These are phyloP conservation scores for Exocentrus adspersus DNA, from an alignment of 2,888 invertebrate genomes.

Conservation along the genomic window DNA sequence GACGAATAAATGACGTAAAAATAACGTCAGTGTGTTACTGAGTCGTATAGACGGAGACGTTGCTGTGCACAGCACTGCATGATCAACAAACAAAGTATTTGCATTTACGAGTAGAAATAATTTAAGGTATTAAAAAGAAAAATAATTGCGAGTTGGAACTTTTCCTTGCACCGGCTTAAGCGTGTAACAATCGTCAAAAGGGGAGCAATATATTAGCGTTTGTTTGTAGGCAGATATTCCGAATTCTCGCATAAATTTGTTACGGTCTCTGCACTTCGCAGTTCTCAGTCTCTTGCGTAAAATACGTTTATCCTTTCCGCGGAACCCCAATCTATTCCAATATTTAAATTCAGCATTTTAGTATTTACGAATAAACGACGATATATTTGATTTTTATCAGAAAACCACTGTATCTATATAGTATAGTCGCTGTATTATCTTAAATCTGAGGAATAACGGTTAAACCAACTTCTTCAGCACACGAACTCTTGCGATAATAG, in stretches of 20 bases:
- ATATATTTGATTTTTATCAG: background rate
- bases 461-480: no score
- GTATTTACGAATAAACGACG: background rate
- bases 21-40: no score
- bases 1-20: no score
- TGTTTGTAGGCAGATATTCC: slow-evolving; percentile 58
- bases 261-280: slow-evolving; percentile 54
- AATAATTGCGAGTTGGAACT: slow-evolving; percentile 33
- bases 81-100: no score
- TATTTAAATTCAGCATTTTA: slow-evolving; percentile 9
- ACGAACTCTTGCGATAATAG: no score
- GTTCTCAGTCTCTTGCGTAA: slow-evolving; percentile 48
- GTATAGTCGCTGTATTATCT: no score
- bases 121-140: slow-evolving; percentile 25
- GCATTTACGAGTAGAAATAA: slow-evolving; percentile 11
- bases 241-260: slow-evolving; percentile 58
- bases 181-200: slow-evolving; percentile 61
- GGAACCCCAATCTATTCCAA: slow-evolving; percentile 35
- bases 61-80: no score
- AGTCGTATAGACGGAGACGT: no score
- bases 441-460: no score
- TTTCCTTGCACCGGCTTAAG: slow-evolving; percentile 27
- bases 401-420: no score
- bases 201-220: slow-evolving; percentile 58
- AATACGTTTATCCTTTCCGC: slow-evolving; percentile 47